Conservation (phyloP, 2,888 invertebrate genomes). For the Synanthedon formicaeformis region DNA sequence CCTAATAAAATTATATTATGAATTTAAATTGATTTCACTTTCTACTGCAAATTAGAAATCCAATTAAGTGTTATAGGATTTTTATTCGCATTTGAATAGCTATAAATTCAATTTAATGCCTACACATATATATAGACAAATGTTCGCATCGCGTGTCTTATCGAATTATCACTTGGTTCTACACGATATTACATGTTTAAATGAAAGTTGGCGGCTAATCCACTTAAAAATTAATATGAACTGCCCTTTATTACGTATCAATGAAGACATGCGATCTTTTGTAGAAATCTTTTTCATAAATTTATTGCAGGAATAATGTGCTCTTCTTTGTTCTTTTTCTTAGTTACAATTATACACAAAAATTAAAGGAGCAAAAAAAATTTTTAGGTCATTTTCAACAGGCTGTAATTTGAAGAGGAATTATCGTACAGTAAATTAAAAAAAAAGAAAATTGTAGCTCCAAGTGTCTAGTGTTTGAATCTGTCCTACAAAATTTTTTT, state of each 20-base stretch:
- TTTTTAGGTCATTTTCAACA: no score
- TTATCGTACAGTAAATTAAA: no score
- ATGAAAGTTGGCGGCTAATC: slow-evolving; percentile 50
- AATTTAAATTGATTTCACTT: background rate
- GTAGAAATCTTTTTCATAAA: no score
- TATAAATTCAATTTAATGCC: background rate
- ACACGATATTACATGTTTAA: slow-evolving; percentile 15
- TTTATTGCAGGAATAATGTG: no score
- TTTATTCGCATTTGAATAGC: background rate
- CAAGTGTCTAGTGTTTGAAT: no score
- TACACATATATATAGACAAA: slow-evolving; percentile 23
- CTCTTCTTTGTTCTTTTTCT: no score
- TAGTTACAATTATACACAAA: no score
- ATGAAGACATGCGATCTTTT: slow-evolving; percentile 18
- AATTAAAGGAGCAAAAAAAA: no score
- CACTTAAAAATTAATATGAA: slow-evolving; percentile 35
- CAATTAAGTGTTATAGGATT: background rate
- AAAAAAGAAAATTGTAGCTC: no score
- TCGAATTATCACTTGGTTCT: slow-evolving; percentile 33
- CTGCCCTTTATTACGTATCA: background rate
- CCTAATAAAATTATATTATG: no score
- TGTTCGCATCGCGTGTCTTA: slow-evolving; percentile 42
- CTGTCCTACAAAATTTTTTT: no score
- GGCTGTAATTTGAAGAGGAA: no score
- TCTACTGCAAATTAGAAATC: background rate